phyloP scores from a whole-genome alignment of 2,888 invertebrate genomes.

The Cryptocephalus moraei region DNA sequence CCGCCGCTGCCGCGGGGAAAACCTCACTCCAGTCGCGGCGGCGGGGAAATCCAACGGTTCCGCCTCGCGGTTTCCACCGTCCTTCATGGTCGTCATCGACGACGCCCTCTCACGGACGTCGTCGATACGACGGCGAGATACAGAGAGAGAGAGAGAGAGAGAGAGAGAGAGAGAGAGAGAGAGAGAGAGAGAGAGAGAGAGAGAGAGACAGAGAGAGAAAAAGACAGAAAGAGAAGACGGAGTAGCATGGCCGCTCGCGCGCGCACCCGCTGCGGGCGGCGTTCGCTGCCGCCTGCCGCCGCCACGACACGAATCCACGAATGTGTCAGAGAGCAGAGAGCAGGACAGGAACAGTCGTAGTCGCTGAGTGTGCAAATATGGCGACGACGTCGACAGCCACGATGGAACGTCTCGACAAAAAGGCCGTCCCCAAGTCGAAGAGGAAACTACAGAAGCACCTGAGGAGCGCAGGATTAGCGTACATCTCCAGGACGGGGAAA shows the following conservation, averaged over 20 bases:
- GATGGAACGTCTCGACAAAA: conserved; percentile 32
- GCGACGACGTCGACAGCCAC: conserved; percentile 37
- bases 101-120: conserved; percentile 9
- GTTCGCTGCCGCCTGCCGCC: conserved; percentile 6
- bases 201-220: too few species aligned
- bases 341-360: too few species aligned
- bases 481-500: conserved; percentile 41
- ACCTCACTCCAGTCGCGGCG: neutral
- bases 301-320: conserved; percentile 2
- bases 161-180: too few species aligned
- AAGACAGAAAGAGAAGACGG: too few species aligned
- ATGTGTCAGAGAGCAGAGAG: neutral
- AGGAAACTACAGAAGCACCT: conserved; percentile 40
- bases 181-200: too few species aligned
- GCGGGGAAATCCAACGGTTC: conserved; percentile 4
- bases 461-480: conserved; percentile 39
- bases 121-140: conserved; percentile 6
- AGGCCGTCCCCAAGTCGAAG: conserved; percentile 37
- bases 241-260: neutral
- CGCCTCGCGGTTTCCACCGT: conserved; percentile 1
- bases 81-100: neutral
- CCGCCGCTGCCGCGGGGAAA: too few species aligned
- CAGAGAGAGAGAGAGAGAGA: too few species aligned
- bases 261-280: conserved; percentile 1
- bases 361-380: conserved; percentile 26